Base-by-base conservation (phyloP, 2,888 invertebrate genomes). In the Eustalomyia histrio region DNA sequence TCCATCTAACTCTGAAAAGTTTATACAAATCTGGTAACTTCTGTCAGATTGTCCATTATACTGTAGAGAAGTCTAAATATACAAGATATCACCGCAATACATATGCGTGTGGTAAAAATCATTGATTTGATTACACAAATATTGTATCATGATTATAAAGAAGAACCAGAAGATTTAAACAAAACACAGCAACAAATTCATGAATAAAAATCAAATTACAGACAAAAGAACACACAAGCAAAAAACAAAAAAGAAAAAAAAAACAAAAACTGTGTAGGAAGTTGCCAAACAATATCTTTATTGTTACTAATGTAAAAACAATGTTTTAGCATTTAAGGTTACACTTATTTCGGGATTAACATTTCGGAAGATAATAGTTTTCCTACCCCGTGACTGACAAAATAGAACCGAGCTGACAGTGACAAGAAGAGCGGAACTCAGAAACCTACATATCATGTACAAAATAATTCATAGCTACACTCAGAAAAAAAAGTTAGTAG, bases 201-300 rank as follows among this genome's bases (percentile, higher is more conserved):
- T 64, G 72, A 72, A 72, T 72, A 72, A 72, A 47, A 55, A 57
- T 72, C 16, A 63, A 63, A 72, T 72, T 57, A 63, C 47, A 55
- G 47, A 63, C 29, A 17, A 39, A 63, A 17, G 39, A 71, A n/a
- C 7, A 58, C 24, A 60, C n/a, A 17, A 14, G 14, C 24, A 29
- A 6, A 29, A 29, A 21, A 21, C 21, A 21, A 2, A 21, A 3
- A 4, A 21, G 21, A 1, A 29, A 29, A 6, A 29, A 2, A 18
- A 7, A 6, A 29, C 0, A 18, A 7, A 39, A 8, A 14, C 0
- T 33, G 33, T 57, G 16, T 33, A 16, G 57, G 33, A 57, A 57
- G 16, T 57, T 2, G 57, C 33, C 14, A 39, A 60, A 60, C 39
- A 39, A 58, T 39, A 39, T 18, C 21, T 9, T 60, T 60, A 60